Evolutionary conservation across 2,888 invertebrate genomes (phyloP), one percentile per base, ranked within the genome.

Genomic region (Drepanosiphum platanoidis): DNA sequence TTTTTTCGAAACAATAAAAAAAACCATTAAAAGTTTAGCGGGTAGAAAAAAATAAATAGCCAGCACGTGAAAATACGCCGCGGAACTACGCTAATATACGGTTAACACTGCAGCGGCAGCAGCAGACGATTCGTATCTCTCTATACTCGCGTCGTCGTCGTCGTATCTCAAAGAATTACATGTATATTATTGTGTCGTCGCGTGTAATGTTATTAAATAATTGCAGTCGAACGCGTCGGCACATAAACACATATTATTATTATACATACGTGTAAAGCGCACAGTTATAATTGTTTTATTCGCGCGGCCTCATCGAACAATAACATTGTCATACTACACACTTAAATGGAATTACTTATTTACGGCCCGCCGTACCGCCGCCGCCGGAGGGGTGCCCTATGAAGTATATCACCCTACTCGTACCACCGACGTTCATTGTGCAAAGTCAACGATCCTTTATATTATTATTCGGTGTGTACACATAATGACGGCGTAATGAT

Each of bases 381-480:
- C n/a, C 27, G 64, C 58, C n/a, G 15, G 32, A 72, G 71, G 81
- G 81, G 81, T 61, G 81, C n/a, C 70, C 80, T 58, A 71, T 32
- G 71, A 71, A 81, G 71, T 82, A 72, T 39, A 58, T 81, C 72
- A 61, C 81, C 81, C 71, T 58, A 70, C 64, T 11, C 30, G 58
- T 9, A n/a, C 2, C 39, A 4, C 68, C 42, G n/a, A 42, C 9
- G 61, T 82, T 36, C 81, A 72, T 82, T 82, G 72, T 82, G 3
- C 61, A 30, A 32, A 82, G 81, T 82, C 81, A 82, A 82, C 81
- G 81, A 72, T 39, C 61, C 81, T 58, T 82, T 32, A 39, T 42
- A 42, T 15, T 15, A 42, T 34, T 27, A n/a, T 42, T 3, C n/a
- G n/a, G n/a, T n/a, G n/a, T n/a, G n/a, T n/a, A n/a, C n/a, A n/a